These are phyloP conservation scores for Argyrosomus regius DNA, from an alignment of 2,797 vertebrate species.

Conservation along the genomic window DNA sequence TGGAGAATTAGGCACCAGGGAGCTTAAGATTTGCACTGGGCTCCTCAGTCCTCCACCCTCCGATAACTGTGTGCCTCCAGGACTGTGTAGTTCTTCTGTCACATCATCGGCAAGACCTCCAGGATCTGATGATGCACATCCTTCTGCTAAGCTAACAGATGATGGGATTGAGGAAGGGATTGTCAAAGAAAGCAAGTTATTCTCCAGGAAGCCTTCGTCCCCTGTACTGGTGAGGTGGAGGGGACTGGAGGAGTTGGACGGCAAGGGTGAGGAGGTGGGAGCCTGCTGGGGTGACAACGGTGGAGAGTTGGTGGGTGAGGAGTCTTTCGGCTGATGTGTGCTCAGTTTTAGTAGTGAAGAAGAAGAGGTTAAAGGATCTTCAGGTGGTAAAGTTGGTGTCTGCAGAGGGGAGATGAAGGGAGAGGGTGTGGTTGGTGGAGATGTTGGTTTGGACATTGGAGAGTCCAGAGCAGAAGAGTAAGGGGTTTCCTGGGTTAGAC, in stretches of 20 bases:
- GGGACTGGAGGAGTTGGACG: slow-evolving; percentile 9
- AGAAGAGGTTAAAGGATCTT: slow-evolving; percentile 22
- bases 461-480: slow-evolving; percentile 20
- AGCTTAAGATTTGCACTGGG: not conserved
- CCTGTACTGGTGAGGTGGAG: slow-evolving; percentile 33
- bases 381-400: slow-evolving; percentile 42
- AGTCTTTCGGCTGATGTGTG: slow-evolving; percentile 27
- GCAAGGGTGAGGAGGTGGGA: not conserved
- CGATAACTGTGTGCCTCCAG: not conserved
- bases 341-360: slow-evolving; percentile 8
- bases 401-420: slow-evolving; percentile 62
- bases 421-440: slow-evolving; percentile 50
- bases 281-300: not conserved
- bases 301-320: not conserved
- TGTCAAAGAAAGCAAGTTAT: slow-evolving; percentile 53
- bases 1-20: slow-evolving; percentile 3
- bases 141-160: slow-evolving; percentile 57
- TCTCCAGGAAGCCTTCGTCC: slow-evolving; percentile 57
- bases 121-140: slow-evolving; percentile 18
- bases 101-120: slow-evolving; percentile 15
- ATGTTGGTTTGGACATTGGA: slow-evolving; percentile 36
- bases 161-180: slow-evolving; percentile 59
- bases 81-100: slow-evolving; percentile 8
- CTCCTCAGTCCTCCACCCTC: slow-evolving; percentile 17
- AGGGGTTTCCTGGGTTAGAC: slow-evolving; percentile 64